Base-by-base conservation (phyloP, 2,888 invertebrate genomes). In the Tubulanus polymorphus region DNA sequence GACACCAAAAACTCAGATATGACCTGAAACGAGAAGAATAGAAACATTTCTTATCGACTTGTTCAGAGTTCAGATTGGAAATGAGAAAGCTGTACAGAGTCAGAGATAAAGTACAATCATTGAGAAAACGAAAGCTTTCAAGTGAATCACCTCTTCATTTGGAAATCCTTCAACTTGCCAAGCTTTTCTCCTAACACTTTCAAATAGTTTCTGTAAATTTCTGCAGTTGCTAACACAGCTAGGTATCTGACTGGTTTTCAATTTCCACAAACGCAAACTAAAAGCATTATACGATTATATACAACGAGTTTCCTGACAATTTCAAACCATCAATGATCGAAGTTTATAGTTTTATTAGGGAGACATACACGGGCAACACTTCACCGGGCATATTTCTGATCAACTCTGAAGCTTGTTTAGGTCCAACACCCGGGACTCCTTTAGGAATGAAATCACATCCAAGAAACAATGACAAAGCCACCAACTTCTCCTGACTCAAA, bases 381-480 rank as follows among this genome's bases (percentile, higher is more conserved):
- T 35, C 27, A 46, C 18, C 18, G 12, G 37, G 47, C 37, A 46
- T 15, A 37, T 6, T 18, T 0, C 23, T 8, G 2, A 76, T 53
- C 37, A 79, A 63, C 63, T 89, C 87, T 2, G 89, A 70, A 5
- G 87, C 89, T 1, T 86, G 69, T 61, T 91, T 89, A 60, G 87
- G 87, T 0, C 94, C 93, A 49, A 89, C 82, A 0, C 89, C 88
- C 35, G 81, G 83, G 60, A 93, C 79, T 66, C 93, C 90, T 53
- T 73, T 69, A 5, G 84, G 84, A 46, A 85, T 84, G 74, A 93
- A 93, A 79, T 94, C 94, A 73, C 91, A 92, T 0, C 93, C 93
- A 64, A 91, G 88, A 1, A 94, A 80, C 29, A 94, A 75, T 5
- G 91, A 92, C 69, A 93, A 81, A 0, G 88, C 90, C 56, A 94